Evolutionary conservation across 2,888 invertebrate genomes (phyloP), one percentile per base, ranked within the genome.

Genomic region (Venusia cambrica): DNA sequence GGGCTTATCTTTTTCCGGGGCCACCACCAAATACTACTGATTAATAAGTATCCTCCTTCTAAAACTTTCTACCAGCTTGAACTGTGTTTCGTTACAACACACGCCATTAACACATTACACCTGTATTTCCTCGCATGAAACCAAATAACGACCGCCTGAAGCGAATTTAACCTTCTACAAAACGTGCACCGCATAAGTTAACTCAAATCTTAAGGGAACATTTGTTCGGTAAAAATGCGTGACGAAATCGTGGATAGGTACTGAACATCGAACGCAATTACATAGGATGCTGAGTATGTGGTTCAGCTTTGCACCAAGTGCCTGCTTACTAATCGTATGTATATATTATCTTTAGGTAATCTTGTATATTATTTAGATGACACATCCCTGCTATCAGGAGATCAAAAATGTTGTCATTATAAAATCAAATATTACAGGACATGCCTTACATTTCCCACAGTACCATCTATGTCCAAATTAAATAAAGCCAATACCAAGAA

Each of bases 151-250:
- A 47, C 45, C 39, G 50, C 53, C 48, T 47, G 54, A 55, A 70
- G 60, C 61, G 60, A 69, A 65, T 73, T 73, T 70, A 77, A 76
- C 79, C 74, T 71, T 65, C 67, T 71, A 80, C 78, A 79, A 75
- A 78, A 85, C 81, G 83, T 80, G 83, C 63, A 59, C 52, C 62
- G 77, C 78, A 79, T 83, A 78, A 77, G 77, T 80, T 75, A 73
- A 76, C 69, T 65, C 62, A 64, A 76, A 70, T 77, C 78, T 81
- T 79, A 73, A 72, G 71, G 73, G 78, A 67, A 74, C 78, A 81
- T 85, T 84, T 84, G 83, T 79, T 81, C 77, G 71, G 73, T 73
- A 76, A 78, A 49, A 77, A 80, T 61, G 83, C 78, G 80, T 80
- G 84, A 83, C 81, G 75, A 84, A 83, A 81, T 83, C 78, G 79